Evolutionary conservation across 1,140 invertebrate genomes (phyloP).

Genomic region (Diorhabda sublineata): DNA sequence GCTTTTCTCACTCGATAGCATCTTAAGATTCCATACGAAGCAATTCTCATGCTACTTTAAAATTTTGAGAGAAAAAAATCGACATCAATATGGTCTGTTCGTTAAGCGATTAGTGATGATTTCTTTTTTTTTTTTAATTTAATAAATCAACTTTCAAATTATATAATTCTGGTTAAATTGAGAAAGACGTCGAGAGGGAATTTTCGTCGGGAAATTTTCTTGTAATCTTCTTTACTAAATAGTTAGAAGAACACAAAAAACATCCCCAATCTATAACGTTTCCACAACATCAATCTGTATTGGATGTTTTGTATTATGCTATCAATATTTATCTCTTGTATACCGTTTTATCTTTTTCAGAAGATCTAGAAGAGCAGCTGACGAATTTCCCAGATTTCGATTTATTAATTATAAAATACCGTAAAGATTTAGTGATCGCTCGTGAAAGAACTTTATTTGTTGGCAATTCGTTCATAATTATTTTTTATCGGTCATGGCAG

Average conservation of each 20-base stretch:
- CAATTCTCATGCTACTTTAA: no score
- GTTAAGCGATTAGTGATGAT: no score
- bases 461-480: neutral
- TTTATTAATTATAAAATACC: slow-evolving; percentile 20
- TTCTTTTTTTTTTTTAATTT: no score
- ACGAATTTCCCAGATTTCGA: slow-evolving; percentile 18
- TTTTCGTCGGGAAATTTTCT: neutral
- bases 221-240: slow-evolving; percentile 20
- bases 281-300: slow-evolving; percentile 21
- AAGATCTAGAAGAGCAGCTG: slow-evolving; percentile 5
- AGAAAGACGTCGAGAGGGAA: neutral
- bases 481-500: neutral
- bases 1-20: neutral
- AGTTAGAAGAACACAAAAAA: slow-evolving; percentile 15
- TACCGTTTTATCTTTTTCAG: neutral
- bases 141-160: no score
- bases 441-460: neutral
- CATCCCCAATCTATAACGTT: slow-evolving; percentile 14
- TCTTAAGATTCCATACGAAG: neutral
- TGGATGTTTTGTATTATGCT: slow-evolving; percentile 19
- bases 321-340: slow-evolving; percentile 22
- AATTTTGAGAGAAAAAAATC: no score
- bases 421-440: neutral
- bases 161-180: neutral
- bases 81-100: no score